Evolutionary conservation across 2,113 vertebrate genomes (phyloP).

Genomic region (Pygoscelis adeliae): DNA sequence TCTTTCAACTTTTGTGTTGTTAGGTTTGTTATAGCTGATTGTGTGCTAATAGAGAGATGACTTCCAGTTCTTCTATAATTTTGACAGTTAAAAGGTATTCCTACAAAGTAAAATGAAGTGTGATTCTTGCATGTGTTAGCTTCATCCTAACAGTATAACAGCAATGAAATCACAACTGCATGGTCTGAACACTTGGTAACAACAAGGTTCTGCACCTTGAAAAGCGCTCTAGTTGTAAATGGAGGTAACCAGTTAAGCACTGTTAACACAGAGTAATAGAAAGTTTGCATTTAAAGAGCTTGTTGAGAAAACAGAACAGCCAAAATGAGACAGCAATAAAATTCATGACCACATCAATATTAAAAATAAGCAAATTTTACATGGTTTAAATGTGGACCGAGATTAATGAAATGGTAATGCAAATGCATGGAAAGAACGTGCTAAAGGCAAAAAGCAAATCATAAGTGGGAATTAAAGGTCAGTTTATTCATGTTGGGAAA

Average conservation of each 20-base stretch:
- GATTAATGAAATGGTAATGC: background rate
- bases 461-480: background rate
- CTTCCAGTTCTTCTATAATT: background rate
- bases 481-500: background rate
- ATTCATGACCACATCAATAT: background rate
- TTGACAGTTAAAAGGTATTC: background rate
- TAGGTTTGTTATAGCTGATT: background rate
- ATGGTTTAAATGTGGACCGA: background rate
- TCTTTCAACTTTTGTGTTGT: background rate
- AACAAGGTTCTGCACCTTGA: background rate
- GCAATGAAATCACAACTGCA: background rate
- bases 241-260: background rate
- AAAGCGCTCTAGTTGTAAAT: background rate
- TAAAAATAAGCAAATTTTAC: background rate
- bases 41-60: background rate
- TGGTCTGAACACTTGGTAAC: background rate
- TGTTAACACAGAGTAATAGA: background rate
- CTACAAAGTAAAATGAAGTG: background rate
- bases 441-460: background rate
- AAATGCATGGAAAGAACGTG: background rate
- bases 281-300: background rate
- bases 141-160: background rate
- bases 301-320: background rate
- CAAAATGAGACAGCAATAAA: background rate
- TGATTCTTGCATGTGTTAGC: background rate